A percentile compares a stretch with the other conserved stretches of the same genome.
Evolutionary conservation across 2,113 vertebrate species (phyloP).

Genomic region (Spilogale gracilis): DNA sequence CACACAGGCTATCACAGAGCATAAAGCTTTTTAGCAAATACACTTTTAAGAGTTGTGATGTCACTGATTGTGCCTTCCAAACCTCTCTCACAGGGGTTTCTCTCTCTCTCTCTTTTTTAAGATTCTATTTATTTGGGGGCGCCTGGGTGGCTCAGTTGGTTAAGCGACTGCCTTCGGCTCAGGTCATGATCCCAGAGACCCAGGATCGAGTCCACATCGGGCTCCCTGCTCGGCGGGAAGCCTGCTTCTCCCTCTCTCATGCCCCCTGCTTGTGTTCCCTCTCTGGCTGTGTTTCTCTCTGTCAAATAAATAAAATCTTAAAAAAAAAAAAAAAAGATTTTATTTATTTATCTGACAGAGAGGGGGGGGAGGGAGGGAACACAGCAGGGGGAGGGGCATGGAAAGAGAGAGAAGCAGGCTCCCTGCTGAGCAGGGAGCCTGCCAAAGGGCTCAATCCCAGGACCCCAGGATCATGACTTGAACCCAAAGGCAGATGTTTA

Average conservation of each 20-base stretch:
- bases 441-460: background rate
- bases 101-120: background rate
- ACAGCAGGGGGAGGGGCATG: background rate
- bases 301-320: too few relatives aligned
- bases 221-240: too few relatives aligned
- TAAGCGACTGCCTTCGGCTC: too few relatives aligned
- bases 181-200: too few relatives aligned
- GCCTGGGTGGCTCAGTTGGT: too few relatives aligned
- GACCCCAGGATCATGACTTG: background rate
- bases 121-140: background rate
- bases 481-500: background rate
- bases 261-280: too few relatives aligned
- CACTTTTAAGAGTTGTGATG: background rate
- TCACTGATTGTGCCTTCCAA: slow-evolving; percentile 5
- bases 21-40: background rate
- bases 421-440: background rate
- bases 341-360: background rate
- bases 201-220: too few relatives aligned
- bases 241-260: too few relatives aligned
- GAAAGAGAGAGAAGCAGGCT: background rate
- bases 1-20: background rate
- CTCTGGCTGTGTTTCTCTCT: too few relatives aligned
- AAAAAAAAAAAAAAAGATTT: too few relatives aligned
- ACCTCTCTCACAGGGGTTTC: background rate
- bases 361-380: background rate